Evolutionary conservation across 2,797 vertebrate species (phyloP).

Genomic region (Natrix natrix): DNA sequence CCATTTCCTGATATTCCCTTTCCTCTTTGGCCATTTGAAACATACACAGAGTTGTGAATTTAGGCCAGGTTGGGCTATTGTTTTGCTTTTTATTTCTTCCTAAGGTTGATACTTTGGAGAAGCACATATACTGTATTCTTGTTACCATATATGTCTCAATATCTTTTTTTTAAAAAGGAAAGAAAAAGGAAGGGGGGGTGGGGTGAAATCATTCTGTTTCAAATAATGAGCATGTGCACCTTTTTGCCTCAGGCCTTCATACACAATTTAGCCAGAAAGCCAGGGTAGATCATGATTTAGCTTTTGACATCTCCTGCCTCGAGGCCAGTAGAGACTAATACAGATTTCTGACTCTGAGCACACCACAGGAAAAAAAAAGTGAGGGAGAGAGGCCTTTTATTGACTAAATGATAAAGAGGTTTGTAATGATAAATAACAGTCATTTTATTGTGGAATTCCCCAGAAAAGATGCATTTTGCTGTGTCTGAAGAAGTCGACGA

Average conservation of each 20-base stretch:
- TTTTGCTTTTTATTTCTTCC: conserved; percentile 29
- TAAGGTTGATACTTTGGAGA: conserved; percentile 58
- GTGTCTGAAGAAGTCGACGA: conserved; percentile 91
- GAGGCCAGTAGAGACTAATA: conserved; percentile 97
- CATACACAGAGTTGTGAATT: conserved; percentile 46
- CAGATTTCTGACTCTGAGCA: conserved; percentile 99
- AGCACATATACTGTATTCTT: conserved; percentile 59
- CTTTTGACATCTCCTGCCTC: conserved; percentile 99
- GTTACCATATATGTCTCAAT: conserved; percentile 76
- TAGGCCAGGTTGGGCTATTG: conserved; percentile 34
- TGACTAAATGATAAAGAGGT: conserved; percentile 99
- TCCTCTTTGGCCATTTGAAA: conserved; percentile 50
- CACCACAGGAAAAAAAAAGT: conserved; percentile 85
- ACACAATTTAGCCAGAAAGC: conserved; percentile 99
- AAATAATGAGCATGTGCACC: conserved; percentile 99
- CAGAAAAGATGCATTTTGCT: conserved; percentile 98
- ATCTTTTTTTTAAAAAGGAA: conserved; percentile 47
- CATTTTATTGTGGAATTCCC: conserved; percentile 99
- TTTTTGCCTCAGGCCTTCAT: conserved; percentile 98
- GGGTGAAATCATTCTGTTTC: conserved; percentile 85
- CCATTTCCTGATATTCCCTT: conserved; percentile 47
- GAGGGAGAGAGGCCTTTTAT: conserved; percentile 97
- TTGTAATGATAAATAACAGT: conserved; percentile 99
- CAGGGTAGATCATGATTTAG: conserved; percentile 99
- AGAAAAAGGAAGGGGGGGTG: conserved; percentile 30